A percentile compares a stretch with the other conserved stretches of the same genome.
These are phyloP conservation scores for Dioctria linearis DNA, from an alignment of 2,888 invertebrate species.

Conservation along the genomic window DNA sequence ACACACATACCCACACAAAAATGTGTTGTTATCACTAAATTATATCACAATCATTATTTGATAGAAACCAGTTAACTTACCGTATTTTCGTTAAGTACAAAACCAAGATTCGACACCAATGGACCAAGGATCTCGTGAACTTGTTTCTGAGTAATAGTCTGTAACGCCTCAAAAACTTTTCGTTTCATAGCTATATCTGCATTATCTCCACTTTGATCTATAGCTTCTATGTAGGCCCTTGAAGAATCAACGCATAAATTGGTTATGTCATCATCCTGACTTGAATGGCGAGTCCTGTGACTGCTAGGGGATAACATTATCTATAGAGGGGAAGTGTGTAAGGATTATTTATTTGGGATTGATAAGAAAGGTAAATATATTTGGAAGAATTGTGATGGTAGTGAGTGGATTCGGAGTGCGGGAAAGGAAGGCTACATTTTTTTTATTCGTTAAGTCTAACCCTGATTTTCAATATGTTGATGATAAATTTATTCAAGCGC, in stretches of 20 bases:
- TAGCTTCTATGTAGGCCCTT: not conserved
- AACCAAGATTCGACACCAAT: conserved; percentile 58
- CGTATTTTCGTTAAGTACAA: conserved; percentile 26
- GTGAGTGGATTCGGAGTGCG: too few relatives aligned
- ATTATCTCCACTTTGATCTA: not conserved
- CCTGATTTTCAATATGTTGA: too few relatives aligned
- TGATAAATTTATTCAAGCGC: too few relatives aligned
- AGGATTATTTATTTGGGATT: too few relatives aligned
- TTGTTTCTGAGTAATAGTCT: conserved; percentile 64
- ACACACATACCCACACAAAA: too few relatives aligned
- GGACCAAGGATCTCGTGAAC: conserved; percentile 65
- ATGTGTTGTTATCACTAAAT: too few relatives aligned
- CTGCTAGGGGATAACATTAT: not conserved
- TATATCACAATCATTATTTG: not conserved
- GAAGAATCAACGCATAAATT: not conserved
- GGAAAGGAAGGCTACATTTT: too few relatives aligned
- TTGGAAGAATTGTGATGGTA: too few relatives aligned
- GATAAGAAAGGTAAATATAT: too few relatives aligned
- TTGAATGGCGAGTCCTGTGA: not conserved
- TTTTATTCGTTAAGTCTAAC: too few relatives aligned
- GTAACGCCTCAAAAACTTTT: conserved; percentile 63
- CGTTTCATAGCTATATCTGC: conserved; percentile 33
- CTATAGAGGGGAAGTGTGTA: not conserved
- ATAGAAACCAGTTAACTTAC: not conserved
- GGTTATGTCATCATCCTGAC: not conserved